Base-by-base conservation (phyloP, 1,140 invertebrate species). In the Lucilia cuprina region DNA sequence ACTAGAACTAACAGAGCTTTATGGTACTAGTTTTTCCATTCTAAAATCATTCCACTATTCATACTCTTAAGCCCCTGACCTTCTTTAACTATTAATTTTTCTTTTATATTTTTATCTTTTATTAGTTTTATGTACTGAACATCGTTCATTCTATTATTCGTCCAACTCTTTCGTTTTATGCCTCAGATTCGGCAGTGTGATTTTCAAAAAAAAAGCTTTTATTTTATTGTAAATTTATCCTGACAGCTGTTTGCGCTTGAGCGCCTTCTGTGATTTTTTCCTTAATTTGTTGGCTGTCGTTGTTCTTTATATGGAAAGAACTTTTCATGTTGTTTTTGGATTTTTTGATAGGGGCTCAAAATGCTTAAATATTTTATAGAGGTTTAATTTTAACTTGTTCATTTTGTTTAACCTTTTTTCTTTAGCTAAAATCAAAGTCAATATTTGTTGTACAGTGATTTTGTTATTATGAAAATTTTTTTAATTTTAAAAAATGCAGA, bases 171-270 rank as follows among this genome's bases (percentile, higher is more conserved):
- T 41, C 41, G 41, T 41, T 17, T n/a, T 30, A 2, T 2, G 25
- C 3, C 25, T 30, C 25, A 30, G 25, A 30, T 10, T 21, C 65
- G 65, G n/a, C 65, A 19, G 21, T 19, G 65, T 70, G 10, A 70
- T 21, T 19, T 21, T n/a, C 55, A 60, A 75, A 14, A 75, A 34
- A 75, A 35, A 47, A 80, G 77, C 77, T 80, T 80, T 80, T 19
- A 80, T 80, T 80, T 80, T 80, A 12, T 80, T 80, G 47, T 84
- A 84, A 84, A 82, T 82, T 35, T 82, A 83, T 75, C 70, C 65
- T 82, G 84, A 84, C 84, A 84, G 84, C 65, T 82, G 49, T 84
- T 84, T 84, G 82, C 80, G 84, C 84, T 75, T 83, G 70, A 82
- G 84, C 84, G 84, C 60, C 84, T 83, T 84, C 84, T 65, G 60